A percentile compares a stretch with the other conserved stretches of the same genome.
phyloP scores from a whole-genome alignment of 2,113 vertebrate genomes.

The Turdus rufiventris region DNA sequence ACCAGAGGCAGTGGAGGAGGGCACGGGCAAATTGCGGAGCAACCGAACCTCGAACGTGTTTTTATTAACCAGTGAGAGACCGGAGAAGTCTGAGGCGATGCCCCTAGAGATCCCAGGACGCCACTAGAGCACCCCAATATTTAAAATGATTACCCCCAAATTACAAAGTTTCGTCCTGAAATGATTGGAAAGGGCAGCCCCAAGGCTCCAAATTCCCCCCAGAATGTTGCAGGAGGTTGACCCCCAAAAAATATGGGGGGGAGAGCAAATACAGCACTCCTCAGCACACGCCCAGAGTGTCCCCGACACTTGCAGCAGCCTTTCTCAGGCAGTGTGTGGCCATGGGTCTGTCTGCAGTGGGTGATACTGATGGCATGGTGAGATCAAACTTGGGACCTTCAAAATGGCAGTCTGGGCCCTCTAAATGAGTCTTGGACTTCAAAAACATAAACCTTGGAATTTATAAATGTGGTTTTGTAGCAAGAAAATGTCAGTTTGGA shows the following conservation, averaged over 20 bases:
- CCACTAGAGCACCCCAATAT: not conserved
- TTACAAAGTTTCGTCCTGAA: not conserved
- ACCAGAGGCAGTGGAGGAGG: not conserved
- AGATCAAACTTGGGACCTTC: not conserved
- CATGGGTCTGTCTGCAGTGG: not conserved
- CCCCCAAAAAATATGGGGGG: fast-evolving
- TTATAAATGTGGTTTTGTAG: not conserved
- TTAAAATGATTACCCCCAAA: not conserved
- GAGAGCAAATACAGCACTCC: not conserved
- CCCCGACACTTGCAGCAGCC: not conserved
- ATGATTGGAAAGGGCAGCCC: not conserved
- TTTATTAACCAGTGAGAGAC: not conserved
- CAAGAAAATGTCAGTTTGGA: not conserved
- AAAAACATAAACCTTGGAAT: not conserved
- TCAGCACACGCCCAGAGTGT: not conserved
- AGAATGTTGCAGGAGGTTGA: no score
- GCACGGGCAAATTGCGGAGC: not conserved
- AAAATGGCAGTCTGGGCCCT: not conserved
- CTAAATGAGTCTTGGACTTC: not conserved
- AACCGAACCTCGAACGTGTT: not conserved
- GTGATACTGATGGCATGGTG: not conserved
- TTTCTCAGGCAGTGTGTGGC: not conserved
- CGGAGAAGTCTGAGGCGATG: no score
- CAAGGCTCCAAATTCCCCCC: not conserved
- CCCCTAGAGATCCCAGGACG: not conserved